Evolutionary conservation across 2,113 vertebrate species (phyloP).

Genomic region (Lonchura striata): DNA sequence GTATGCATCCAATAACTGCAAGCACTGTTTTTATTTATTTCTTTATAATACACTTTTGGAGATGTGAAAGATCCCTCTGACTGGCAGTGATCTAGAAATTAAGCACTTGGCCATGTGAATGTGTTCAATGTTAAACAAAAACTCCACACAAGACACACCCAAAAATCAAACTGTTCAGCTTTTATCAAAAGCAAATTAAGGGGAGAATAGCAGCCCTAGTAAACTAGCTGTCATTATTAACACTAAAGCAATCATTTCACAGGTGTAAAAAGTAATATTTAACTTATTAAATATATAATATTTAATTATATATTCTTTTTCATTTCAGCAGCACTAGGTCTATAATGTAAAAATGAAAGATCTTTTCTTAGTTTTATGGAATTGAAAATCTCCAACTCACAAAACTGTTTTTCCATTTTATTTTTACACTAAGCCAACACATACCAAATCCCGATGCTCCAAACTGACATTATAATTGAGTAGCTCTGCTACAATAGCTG

Average conservation of each 20-base stretch:
- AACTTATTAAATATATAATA: too few species aligned
- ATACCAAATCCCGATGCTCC: slow-evolving; percentile 95
- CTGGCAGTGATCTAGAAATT: neutral
- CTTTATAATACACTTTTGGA: neutral
- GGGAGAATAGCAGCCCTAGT: neutral
- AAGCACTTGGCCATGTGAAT: neutral
- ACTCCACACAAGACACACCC: neutral
- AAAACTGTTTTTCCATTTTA: neutral
- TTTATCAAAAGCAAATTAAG: neutral
- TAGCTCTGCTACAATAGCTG: slow-evolving; percentile 87
- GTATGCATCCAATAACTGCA: neutral
- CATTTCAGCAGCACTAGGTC: neutral
- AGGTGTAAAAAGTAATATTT: neutral
- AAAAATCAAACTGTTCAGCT: neutral
- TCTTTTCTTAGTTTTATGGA: neutral
- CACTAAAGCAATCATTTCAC: neutral
- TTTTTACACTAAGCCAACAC: neutral
- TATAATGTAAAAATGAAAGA: neutral
- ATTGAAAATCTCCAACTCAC: neutral
- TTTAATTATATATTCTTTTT: neutral
- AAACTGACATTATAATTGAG: slow-evolving; percentile 84
- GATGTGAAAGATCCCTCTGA: neutral
- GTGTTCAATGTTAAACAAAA: neutral
- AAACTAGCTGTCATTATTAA: neutral
- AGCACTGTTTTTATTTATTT: neutral